phyloP scores from a whole-genome alignment of 2,888 invertebrate genomes.

The Pogonocherus hispidulus region DNA sequence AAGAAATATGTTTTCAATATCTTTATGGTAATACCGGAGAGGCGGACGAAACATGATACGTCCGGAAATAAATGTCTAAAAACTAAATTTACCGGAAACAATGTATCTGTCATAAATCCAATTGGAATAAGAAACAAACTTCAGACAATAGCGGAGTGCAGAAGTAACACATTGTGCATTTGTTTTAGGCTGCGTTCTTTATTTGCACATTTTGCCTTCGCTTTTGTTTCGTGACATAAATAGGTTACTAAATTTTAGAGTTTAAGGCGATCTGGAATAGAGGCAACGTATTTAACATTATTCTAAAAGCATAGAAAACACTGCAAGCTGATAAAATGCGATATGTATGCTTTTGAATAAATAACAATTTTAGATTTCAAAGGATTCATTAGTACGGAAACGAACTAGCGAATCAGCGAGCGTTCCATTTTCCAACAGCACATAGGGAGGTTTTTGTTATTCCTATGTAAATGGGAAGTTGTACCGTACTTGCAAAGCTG shows the following conservation, averaged over 20 bases:
- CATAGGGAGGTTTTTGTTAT: too few species aligned
- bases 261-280: background rate
- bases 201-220: background rate
- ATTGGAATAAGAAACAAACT: conserved; percentile 23
- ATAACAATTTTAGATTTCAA: too few species aligned
- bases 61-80: conserved; percentile 1
- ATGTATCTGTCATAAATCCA: conserved; percentile 27
- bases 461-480: too few species aligned
- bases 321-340: too few species aligned
- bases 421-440: too few species aligned
- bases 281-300: too few species aligned
- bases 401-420: too few species aligned
- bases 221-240: background rate
- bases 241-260: background rate
- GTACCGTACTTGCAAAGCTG: too few species aligned
- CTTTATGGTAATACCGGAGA: conserved; percentile 29
- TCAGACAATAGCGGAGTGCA: background rate
- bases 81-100: conserved; percentile 28
- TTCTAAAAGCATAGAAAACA: too few species aligned
- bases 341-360: too few species aligned
- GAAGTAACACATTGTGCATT: conserved; percentile 16
- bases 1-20: conserved; percentile 30
- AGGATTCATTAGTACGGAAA: too few species aligned
- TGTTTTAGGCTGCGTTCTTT: background rate
- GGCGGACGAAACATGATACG: background rate